Evolutionary conservation across 2,888 invertebrate species (phyloP), one percentile per base, ranked within the genome.

Genomic region (Caenorhabditis sp.): DNA sequence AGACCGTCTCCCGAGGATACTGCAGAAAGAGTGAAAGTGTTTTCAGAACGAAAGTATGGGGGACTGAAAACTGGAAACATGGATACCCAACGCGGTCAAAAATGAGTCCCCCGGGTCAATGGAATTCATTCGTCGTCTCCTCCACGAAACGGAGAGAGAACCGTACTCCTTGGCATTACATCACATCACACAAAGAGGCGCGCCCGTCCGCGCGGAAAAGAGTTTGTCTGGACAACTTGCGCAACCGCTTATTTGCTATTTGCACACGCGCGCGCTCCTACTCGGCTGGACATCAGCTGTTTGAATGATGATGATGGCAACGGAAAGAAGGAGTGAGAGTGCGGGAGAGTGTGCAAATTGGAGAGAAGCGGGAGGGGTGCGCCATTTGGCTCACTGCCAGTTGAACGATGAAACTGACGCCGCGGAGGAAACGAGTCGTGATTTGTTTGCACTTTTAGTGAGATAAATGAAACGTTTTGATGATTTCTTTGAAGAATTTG

Each of bases 211-310:
- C 50, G 70, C 70, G 59, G 70, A 70, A 70, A 68, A 59, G 50
- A 71, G 62, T 61, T 46, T 50, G 71, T 71, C 71, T 62, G 61
- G 39, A 61, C 46, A 62, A 48, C 71, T 71, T 62, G 71, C 71
- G 71, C 71, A 62, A 61, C 43, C 55, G 41, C 52, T 32, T 62
- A 50, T 70, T 55, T 41, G 39, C 11, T 74, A 46, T 74, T 66
- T 74, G 55, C 66, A 66, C 74, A 74, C 66, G 61, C 61, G 52
- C 74, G 61, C n/a, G n/a, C n/a, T n/a, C 61, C 73, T 73, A 65
- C 65, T 65, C 74, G 32, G 66, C 55, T 74, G 74, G 74, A 74
- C 74, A 74, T 74, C 74, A 74, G 74, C 74, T 74, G 74, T 53
- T 70, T 52, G 58, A 48, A 20, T 45, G 27, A 43, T 58, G 39